Evolutionary conservation across 2,888 invertebrate species (phyloP).

Genomic region (Eudasyphora cyanicolor): DNA sequence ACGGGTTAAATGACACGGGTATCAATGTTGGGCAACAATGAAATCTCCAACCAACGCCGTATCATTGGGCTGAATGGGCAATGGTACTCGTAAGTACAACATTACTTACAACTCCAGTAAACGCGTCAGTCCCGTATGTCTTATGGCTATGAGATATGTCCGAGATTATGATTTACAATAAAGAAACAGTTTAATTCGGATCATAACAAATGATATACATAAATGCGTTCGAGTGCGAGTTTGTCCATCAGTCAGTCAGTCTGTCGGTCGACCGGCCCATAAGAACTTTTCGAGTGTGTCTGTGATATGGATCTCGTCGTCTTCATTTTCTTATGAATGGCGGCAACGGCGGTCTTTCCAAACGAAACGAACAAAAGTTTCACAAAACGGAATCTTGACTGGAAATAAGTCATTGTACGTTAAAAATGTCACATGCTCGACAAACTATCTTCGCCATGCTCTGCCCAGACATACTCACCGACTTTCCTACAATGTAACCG

Average conservation of each 20-base stretch:
- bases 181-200: slow-evolving; percentile 61
- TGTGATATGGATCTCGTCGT: slow-evolving; percentile 60
- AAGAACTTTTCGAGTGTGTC: slow-evolving; percentile 62
- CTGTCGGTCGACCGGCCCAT: slow-evolving; percentile 32
- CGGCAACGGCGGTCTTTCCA: slow-evolving; percentile 64
- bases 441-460: slow-evolving; percentile 35
- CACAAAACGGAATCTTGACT: slow-evolving; percentile 47
- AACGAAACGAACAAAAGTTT: slow-evolving; percentile 54
- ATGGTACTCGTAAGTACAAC: too few species aligned
- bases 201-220: slow-evolving; percentile 52
- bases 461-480: neutral
- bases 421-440: slow-evolving; percentile 63
- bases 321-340: slow-evolving; percentile 64
- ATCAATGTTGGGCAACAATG: slow-evolving; percentile 16
- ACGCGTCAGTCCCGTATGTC: too few species aligned
- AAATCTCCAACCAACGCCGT: neutral
- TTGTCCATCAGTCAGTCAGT: neutral
- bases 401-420: slow-evolving; percentile 63
- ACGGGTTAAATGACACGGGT: slow-evolving; percentile 50
- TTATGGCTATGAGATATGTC: slow-evolving; percentile 38
- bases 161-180: slow-evolving; percentile 61
- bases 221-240: neutral
- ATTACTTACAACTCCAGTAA: slow-evolving; percentile 28
- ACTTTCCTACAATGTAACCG: slow-evolving; percentile 18
- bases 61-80: too few species aligned